A percentile compares a stretch with the other conserved stretches of the same genome.
These are phyloP conservation scores for Phortica okadai DNA, from an alignment of 2,888 invertebrate species.

Conservation along the genomic window DNA sequence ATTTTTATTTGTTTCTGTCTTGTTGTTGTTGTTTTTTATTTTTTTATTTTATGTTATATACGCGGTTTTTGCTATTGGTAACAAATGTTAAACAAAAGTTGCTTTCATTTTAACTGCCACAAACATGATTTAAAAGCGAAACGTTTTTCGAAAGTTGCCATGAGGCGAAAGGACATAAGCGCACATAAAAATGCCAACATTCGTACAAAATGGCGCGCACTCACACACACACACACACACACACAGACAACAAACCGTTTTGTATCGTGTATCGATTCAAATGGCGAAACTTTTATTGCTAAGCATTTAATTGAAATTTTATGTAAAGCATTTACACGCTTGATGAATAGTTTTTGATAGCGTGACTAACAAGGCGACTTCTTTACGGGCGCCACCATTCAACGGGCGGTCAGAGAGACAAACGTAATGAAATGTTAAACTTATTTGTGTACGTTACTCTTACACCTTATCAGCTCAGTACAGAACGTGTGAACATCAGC, in stretches of 20 bases:
- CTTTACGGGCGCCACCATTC: background rate
- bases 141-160: conserved; percentile 44
- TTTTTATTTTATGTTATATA: conserved; percentile 53
- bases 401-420: too few relatives aligned
- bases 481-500: background rate
- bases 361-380: background rate
- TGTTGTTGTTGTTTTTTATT: conserved; percentile 41
- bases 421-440: too few relatives aligned
- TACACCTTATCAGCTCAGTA: too few relatives aligned
- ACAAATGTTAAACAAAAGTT: conserved; percentile 63
- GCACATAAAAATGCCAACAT: background rate
- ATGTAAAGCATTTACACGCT: conserved; percentile 59
- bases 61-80: conserved; percentile 49
- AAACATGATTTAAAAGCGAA: conserved; percentile 64
- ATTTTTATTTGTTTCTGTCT: conserved; percentile 25
- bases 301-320: conserved; percentile 65
- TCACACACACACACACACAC: background rate
- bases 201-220: background rate
- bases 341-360: conserved; percentile 22
- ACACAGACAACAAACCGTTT: conserved; percentile 1
- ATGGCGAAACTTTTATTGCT: conserved; percentile 54
- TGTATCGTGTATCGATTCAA: background rate
- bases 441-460: too few relatives aligned
- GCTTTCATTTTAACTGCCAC: conserved; percentile 64
- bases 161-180: background rate